Evolutionary conservation across 2,888 invertebrate species (phyloP).

Genomic region (Nomada hirtipes): DNA sequence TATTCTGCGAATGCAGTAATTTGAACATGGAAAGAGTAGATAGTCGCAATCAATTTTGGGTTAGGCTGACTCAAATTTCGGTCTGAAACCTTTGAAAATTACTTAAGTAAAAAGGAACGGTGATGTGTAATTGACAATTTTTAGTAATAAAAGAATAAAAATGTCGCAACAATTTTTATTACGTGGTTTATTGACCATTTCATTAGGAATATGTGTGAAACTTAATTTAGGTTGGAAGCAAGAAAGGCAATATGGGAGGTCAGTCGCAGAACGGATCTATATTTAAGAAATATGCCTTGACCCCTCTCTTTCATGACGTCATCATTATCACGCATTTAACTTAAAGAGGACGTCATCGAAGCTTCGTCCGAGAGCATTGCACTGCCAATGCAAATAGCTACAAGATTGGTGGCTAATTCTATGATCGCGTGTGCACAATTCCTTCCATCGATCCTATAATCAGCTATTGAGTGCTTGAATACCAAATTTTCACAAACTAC

Average conservation of each 20-base stretch:
- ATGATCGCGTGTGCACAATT: conserved; percentile 72
- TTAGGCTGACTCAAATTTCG: no score
- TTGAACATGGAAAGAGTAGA: no score
- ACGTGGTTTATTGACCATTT: no score
- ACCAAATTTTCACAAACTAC: conserved; percentile 52
- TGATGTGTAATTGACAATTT: no score
- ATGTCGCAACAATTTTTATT: no score
- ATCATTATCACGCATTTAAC: conserved; percentile 57
- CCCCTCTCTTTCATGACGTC: conserved; percentile 72
- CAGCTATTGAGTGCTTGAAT: conserved; percentile 41
- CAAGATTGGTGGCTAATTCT: conserved; percentile 58
- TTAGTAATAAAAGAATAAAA: no score
- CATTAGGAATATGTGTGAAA: no score
- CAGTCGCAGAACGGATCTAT: conserved; percentile 28
- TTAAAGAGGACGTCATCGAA: conserved; percentile 66
- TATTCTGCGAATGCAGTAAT: no score
- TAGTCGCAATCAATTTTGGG: no score
- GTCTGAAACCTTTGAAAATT: no score
- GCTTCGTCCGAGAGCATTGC: conserved; percentile 44
- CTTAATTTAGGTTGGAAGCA: neutral
- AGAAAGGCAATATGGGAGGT: neutral
- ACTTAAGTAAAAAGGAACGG: no score
- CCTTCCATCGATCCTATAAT: conserved; percentile 59
- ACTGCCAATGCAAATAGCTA: conserved; percentile 66
- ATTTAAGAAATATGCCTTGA: conserved; percentile 68